Evolutionary conservation across 2,113 vertebrate genomes (phyloP), one percentile per base, ranked within the genome.

Genomic region (Semnornis frantzii): DNA sequence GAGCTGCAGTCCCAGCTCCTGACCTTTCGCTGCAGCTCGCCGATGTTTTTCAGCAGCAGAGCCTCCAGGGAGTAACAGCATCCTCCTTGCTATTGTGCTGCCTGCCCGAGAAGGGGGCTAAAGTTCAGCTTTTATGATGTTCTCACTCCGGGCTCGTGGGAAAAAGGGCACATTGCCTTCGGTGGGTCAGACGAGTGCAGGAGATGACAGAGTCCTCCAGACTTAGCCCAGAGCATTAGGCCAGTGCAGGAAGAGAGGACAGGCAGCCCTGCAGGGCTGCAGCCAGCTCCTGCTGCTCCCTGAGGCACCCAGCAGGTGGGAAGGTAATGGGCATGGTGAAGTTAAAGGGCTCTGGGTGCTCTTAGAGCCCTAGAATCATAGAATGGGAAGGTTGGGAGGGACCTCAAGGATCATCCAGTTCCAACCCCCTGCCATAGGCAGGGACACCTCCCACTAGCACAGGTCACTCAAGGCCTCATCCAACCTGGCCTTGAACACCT

Each of bases 71-170:
- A 96, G 96, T 83, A 96, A 93, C 96, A 94, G 96, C 96, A 96
- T 97, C 96, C 96, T 96, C 96, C 95, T 96, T 89, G 88, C 95
- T 96, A 96, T 96, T 96, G 95, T 96, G 87, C 95, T 91, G 96
- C 94, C 81, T 95, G 89, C 94, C 92, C 96, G 93, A 88, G 88
- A 95, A 92, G 87, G 91, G 93, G 96, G 95, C 95, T 95, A 97
- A 96, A 96, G 97, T 97, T 97, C 97, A 97, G 85, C 95, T 96
- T 96, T 97, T 94, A 95, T 96, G 94, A 97, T 97, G 96, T 96
- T 97, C 96, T 96, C 94, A 95, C 97, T 95, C 93, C 82, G 93
- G 89, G 94, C 90, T 90, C 94, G 91, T 97, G 96, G 96, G 96
- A 96, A 97, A 93, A 95, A 96, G 95, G 97, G 92, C 91, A 92